phyloP scores from a whole-genome alignment of 2,113 vertebrate species.

The Octodon degus region DNA sequence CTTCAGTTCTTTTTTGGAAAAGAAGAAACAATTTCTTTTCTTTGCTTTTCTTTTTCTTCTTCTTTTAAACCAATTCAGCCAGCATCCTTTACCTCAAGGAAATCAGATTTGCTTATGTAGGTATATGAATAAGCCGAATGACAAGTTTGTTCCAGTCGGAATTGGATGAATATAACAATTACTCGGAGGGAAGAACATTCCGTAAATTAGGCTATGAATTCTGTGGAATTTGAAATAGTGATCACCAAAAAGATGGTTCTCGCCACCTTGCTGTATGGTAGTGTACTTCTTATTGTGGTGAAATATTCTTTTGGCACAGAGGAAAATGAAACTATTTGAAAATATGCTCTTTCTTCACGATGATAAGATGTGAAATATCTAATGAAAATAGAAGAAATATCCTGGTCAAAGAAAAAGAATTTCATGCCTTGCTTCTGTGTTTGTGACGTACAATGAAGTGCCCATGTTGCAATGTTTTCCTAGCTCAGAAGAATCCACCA shows the following conservation, averaged over 20 bases:
- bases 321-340: slow-evolving; percentile 47
- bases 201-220: slow-evolving; percentile 49
- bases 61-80: slow-evolving; percentile 49
- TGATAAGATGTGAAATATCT: neutral
- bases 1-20: no score
- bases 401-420: neutral
- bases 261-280: neutral
- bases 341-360: neutral
- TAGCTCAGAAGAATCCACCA: neutral
- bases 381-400: neutral
- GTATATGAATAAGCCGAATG: slow-evolving; percentile 73
- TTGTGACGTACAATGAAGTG: neutral
- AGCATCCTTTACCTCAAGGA: slow-evolving; percentile 73
- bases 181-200: slow-evolving; percentile 3
- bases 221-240: slow-evolving; percentile 39
- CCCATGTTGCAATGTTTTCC: neutral
- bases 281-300: neutral
- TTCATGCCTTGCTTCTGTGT: neutral
- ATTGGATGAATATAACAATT: slow-evolving; percentile 62
- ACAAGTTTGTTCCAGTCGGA: slow-evolving; percentile 62
- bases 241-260: neutral
- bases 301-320: neutral
- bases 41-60: neutral
- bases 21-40: no score
- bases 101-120: slow-evolving; percentile 76